A percentile compares a stretch with the other conserved stretches of the same genome.
These are phyloP conservation scores for Muricea muricata DNA, from an alignment of 92 coral and sea anemone genomes.

Conservation along the genomic window DNA sequence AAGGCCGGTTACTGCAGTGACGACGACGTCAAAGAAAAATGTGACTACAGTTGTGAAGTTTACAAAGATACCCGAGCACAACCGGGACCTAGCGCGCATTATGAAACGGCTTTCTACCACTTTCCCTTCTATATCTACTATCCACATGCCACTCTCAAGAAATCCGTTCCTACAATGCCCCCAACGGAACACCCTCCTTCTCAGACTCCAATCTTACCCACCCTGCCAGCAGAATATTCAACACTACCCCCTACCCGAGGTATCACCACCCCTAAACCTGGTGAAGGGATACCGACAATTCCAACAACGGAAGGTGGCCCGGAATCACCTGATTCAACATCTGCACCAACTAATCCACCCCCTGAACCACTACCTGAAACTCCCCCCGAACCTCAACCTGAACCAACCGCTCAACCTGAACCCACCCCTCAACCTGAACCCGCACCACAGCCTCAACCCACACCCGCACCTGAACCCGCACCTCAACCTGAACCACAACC, in stretches of 20 bases:
- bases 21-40: neutral
- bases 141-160: neutral
- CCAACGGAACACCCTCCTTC: neutral
- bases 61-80: neutral
- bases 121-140: neutral
- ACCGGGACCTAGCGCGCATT: neutral
- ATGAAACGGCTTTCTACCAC: neutral
- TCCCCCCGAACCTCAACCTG: neutral
- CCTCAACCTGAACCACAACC: slow-evolving; percentile 18
- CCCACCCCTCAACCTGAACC: neutral
- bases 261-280: neutral
- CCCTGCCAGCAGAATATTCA: neutral
- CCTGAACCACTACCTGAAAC: too few relatives aligned
- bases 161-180: neutral
- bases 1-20: neutral
- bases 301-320: neutral
- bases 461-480: slow-evolving; percentile 5
- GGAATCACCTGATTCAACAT: too few relatives aligned
- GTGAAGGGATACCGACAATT: neutral
- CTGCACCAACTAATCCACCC: too few relatives aligned
- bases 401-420: neutral
- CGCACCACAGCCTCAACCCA: neutral
- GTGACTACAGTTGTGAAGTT: slow-evolving; percentile 15
- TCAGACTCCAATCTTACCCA: neutral
- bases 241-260: neutral